Percentiles rank a stretch among this genome's conserved stretches.
These are phyloP conservation scores for Pseudococcus viburni DNA, from an alignment of 2,888 invertebrate species.

Conservation along the genomic window DNA sequence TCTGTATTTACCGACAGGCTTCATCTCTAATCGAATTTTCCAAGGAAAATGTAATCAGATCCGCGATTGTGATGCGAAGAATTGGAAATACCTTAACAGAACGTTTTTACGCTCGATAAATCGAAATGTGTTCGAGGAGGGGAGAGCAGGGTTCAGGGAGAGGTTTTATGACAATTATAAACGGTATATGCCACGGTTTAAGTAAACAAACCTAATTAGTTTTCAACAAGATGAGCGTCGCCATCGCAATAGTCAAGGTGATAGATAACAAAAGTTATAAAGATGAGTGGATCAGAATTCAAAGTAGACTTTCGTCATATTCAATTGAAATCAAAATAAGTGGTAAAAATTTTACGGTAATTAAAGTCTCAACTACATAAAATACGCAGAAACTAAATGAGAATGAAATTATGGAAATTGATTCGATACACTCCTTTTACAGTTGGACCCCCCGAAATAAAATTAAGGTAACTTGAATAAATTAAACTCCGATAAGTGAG, in stretches of 20 bases:
- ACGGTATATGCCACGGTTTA: not conserved
- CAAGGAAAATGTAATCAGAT: not conserved
- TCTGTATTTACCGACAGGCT: not conserved
- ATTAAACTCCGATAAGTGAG: too few species aligned
- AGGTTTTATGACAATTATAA: not conserved
- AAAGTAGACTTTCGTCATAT: too few species aligned
- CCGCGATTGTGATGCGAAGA: not conserved
- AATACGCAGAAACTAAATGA: too few species aligned
- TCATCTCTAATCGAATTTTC: not conserved
- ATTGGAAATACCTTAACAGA: slow-evolving; percentile 6
- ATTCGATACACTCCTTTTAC: too few species aligned
- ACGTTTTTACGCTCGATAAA: not conserved
- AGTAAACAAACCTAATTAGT: not conserved
- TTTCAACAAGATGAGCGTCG: not conserved
- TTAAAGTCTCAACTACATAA: too few species aligned
- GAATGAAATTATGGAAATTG: too few species aligned
- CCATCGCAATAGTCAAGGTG: not conserved
- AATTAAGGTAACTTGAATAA: too few species aligned
- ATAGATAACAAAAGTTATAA: not conserved
- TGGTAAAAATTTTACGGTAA: too few species aligned
- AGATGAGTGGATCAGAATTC: not conserved
- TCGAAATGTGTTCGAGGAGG: not conserved
- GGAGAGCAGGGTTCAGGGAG: not conserved
- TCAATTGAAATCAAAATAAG: too few species aligned
- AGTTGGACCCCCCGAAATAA: too few species aligned